These are phyloP conservation scores for Periophthalmus magnuspinnatus DNA, from an alignment of 2,797 vertebrate species.

Conservation along the genomic window DNA sequence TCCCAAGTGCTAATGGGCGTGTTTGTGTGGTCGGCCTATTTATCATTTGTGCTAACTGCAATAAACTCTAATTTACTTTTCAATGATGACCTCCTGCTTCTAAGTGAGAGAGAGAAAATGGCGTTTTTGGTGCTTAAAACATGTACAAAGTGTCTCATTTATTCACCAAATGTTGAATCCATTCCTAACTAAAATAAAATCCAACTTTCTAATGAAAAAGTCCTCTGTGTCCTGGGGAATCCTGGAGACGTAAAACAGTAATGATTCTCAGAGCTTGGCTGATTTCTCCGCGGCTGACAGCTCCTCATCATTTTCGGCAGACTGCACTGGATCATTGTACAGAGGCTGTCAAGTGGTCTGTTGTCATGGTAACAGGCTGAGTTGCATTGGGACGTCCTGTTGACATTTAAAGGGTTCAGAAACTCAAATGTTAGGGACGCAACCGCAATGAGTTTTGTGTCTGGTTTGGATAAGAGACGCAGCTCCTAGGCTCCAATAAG, in stretches of 20 bases:
- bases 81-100: not conserved
- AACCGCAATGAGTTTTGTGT: slow-evolving; percentile 49
- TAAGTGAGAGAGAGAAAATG: not conserved
- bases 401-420: slow-evolving; percentile 64
- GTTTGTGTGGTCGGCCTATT: not conserved
- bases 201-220: no score
- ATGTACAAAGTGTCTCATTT: not conserved
- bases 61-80: not conserved
- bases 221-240: not conserved
- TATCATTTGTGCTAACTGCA: not conserved
- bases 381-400: slow-evolving; percentile 39
- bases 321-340: slow-evolving; percentile 40
- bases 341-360: slow-evolving; percentile 48
- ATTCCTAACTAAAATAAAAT: not conserved
- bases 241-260: not conserved
- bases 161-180: not conserved
- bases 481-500: slow-evolving; percentile 24
- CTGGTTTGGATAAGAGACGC: slow-evolving; percentile 45
- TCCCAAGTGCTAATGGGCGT: not conserved
- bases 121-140: not conserved
- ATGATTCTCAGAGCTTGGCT: slow-evolving; percentile 18
- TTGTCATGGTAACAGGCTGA: slow-evolving; percentile 62
- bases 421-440: slow-evolving; percentile 51
- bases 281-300: slow-evolving; percentile 42
- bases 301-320: slow-evolving; percentile 48